phyloP scores from a whole-genome alignment of 2,888 invertebrate genomes.

The Melangyna quadrimaculata region DNA sequence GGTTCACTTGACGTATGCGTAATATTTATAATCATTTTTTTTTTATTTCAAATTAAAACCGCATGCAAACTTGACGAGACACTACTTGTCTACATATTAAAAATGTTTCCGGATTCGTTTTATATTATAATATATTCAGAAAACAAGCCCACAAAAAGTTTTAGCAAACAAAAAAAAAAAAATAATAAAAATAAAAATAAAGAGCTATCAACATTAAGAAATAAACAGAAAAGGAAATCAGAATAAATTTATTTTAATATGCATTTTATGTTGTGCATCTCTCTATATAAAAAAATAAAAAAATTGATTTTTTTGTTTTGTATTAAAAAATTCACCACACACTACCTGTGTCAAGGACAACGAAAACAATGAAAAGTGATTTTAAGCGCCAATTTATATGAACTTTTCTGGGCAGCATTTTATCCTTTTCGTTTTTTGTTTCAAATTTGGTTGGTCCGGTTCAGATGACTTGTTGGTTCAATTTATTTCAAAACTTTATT shows the following conservation, averaged over 20 bases:
- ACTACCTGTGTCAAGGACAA: conserved; percentile 69
- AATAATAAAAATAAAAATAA: neutral
- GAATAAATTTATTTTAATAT: conserved; percentile 52
- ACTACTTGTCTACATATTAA: neutral
- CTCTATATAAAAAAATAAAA: neutral
- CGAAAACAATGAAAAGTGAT: conserved; percentile 61
- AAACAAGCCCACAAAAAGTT: conserved; percentile 11
- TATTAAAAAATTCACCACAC: neutral
- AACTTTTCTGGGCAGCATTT: conserved; percentile 46
- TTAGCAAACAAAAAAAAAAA: neutral
- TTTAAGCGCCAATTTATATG: conserved; percentile 51
- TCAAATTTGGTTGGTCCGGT: neutral
- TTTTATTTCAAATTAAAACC: neutral
- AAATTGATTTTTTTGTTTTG: neutral
- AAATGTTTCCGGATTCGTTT: conserved; percentile 57
- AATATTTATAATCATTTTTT: conserved; percentile 18
- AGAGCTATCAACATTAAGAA: neutral
- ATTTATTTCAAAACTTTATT: neutral
- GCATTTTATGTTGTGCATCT: conserved; percentile 56
- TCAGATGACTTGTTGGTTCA: conserved; percentile 1
- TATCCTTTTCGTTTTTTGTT: neutral
- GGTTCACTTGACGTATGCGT: conserved; percentile 45
- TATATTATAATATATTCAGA: conserved; percentile 56
- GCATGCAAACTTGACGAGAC: conserved; percentile 4
- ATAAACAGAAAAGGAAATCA: conserved; percentile 28